Evolutionary conservation across 2,113 vertebrate species (phyloP), one percentile per base, ranked within the genome.

Genomic region (Rana temporaria): DNA sequence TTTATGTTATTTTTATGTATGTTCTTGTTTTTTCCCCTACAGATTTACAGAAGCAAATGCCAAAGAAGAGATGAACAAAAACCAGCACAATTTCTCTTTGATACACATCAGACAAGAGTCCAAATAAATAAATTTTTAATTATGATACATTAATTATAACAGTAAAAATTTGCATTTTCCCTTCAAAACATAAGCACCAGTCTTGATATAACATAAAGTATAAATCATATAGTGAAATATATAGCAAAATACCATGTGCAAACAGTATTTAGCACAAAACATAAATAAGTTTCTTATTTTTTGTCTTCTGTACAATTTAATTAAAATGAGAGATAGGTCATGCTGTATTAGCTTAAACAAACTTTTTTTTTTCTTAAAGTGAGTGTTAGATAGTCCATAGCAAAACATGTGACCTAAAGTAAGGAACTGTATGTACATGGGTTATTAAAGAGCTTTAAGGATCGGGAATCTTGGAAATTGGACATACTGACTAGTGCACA

Each of bases 181-280:
- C 87, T 91, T 93, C 89, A 90, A 93, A 94, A 92, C 94, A 94
- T 92, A 94, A 95, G 93, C 94, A 95, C 94, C 94, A 93, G 91
- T 95, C 92, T 91, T 93, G 91, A 90, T 87, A 82, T 86, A 90
- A 93, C 90, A 85, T 90, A 90, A 83, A 86, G 89, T 87, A 85
- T 84, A 89, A 90, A 90, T 89, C 88, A 56, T 91, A 88, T 91
- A 88, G 90, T 92, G 90, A 91, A 90, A 87, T 90, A 88, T 89
- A 90, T 84, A 90, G 89, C 24, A 84, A 88, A 88, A 87, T 91
- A 92, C 86, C 86, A 90, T 93, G 92, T 93, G 91, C 92, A 91
- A 91, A 93, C 85, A 86, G 90, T 88, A 87, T 90, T 88, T 93
- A 91, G 87, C 90, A 90, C 81, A 90, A 89, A 91, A 92, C 84